Evolutionary conservation across 2,797 vertebrate species (phyloP), one percentile per base, ranked within the genome.

Genomic region (Melanotaenia nigrans): DNA sequence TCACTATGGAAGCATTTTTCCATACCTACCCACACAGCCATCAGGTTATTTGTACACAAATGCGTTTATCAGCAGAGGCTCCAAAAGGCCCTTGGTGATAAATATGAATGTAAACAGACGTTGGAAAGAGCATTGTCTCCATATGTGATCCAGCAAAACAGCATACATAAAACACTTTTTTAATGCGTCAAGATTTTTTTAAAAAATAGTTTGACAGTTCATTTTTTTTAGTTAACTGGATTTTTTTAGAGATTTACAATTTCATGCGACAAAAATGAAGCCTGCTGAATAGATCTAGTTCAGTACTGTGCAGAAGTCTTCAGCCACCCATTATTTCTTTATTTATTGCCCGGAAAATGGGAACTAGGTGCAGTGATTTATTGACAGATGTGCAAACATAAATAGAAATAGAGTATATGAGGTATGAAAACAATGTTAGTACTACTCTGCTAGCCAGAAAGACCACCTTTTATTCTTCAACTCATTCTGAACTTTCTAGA

Each of bases 51-150:
- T 18, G 56, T 47, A 3, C 28, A 25, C 61, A 82, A 18, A 3
- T 32, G 32, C 47, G 45, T 69, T 62, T 30, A 61, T 13, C 22
- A 53, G 12, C 22, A 53, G 54, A 56, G n/a, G 54, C 59, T 30
- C 61, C 30, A 11, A 30, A 28, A 61, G 60, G 66, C 54, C 73
- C 20, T 24, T 25, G 1, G 20, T 28, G 53, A 58, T 35, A 16
- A 30, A 57, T 54, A 13, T 28, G 56, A 28, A 30, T 35, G 28
- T 53, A 28, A 42, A 36, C 53, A 56, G 49, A 67, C 24, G 61
- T 33, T 13, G 35, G 14, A 40, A 6, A 36, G 18, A 30, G 24
- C 33, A 11, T n/a, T 30, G 8, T 53, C 22, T 36, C 24, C n/a
- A 30, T 20, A 20, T 20, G 42, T 45, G 18, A 20, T 7, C 16